Base-by-base conservation (phyloP, 2,888 invertebrate genomes). In the Tholera decimalis region DNA sequence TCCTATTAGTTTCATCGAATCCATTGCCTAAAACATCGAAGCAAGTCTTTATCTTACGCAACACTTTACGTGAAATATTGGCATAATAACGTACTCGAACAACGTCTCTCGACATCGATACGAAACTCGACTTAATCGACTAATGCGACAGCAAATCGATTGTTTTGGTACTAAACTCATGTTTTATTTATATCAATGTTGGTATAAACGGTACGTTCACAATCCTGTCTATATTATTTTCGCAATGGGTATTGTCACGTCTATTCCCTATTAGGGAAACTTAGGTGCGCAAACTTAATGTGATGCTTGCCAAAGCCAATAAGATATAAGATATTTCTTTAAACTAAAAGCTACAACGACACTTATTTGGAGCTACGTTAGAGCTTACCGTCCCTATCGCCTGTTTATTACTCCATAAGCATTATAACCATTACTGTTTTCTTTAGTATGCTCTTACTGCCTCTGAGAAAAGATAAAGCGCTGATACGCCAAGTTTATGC, bases 1-100 rank as follows among this genome's bases (percentile, higher is more conserved):
- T 80, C 70, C 74, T 73, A 83, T 75, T 76, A 73, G 78, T 70
- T 80, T 80, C 76, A 77, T 67, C 71, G 76, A 77, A 82, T 80
- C 73, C 67, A 74, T 65, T 79, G 74, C 68, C 67, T 50, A 73
- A 83, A 85, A 79, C 76, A 73, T 76, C 68, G 68, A 72, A 64
- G 73, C 74, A 69, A 76, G 66, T 77, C 57, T 47, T 6, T 33
- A 22, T 15, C n/a, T 77, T 75, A 62, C 37, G 28, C 51, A 79
- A 75, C 53, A 15, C 18, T 71, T 66, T 30, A 59, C 58, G 53
- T 70, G 71, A 57, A 54, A 63, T 51, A 63, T 43, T 53, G 49
- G 35, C 43, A 46, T 46, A 60, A 64, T 65, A 64, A 26, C 30
- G 2, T 73, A 51, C 46, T 53, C 18, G 33, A 35, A 68, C 44